Conservation (phyloP, 2,113 vertebrate species). For the Nerophis ophidion region DNA sequence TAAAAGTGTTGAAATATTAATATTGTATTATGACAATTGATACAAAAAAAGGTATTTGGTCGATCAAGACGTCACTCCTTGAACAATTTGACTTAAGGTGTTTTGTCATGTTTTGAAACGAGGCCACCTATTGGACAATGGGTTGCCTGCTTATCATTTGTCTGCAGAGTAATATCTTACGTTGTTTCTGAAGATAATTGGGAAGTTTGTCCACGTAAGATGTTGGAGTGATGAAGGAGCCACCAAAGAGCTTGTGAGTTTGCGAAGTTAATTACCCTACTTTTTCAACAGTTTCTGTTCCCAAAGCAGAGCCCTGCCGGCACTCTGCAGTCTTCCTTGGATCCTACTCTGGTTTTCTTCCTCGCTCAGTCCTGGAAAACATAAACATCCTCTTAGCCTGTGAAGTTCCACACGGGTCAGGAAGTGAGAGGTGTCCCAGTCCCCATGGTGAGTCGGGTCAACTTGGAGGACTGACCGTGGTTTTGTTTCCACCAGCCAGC, state of each 20-base stretch:
- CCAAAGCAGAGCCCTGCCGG: constrained; percentile 18
- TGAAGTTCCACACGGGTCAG: constrained; percentile 20
- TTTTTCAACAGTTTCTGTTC: neutral
- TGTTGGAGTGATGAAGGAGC: neutral
- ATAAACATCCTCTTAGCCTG: constrained; percentile 44
- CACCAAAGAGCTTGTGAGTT: neutral
- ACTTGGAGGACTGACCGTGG: constrained; percentile 46
- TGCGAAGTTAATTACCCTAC: constrained; percentile 7
- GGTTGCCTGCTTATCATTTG: neutral
- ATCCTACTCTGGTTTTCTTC: neutral
- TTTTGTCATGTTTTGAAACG: no score
- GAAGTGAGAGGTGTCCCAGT: constrained; percentile 34
- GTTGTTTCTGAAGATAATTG: neutral
- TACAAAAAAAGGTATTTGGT: no score
- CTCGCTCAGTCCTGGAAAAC: constrained; percentile 33
- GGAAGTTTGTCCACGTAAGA: neutral
- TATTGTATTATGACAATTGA: no score
- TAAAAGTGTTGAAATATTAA: no score
- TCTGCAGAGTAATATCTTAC: neutral
- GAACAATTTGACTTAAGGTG: neutral
- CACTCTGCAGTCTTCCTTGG: constrained; percentile 9
- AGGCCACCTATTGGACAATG: neutral
- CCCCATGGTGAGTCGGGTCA: constrained; percentile 46
- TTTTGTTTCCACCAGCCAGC: no score
- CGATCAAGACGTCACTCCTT: no score